phyloP scores from a whole-genome alignment of 2,797 vertebrate species.

The Sparidentex hasta region DNA sequence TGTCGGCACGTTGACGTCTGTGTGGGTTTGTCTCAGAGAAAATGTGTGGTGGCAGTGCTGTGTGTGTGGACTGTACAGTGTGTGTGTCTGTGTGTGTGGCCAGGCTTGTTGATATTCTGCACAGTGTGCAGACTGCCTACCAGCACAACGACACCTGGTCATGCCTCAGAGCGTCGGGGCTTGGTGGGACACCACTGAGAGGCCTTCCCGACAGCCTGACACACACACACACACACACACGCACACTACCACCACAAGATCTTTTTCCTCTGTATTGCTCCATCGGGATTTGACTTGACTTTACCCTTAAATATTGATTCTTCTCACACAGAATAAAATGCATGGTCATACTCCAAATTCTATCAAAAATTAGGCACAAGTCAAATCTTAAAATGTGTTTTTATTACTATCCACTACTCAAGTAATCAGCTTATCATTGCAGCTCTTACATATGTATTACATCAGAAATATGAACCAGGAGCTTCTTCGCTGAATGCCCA shows the following conservation, averaged over 20 bases:
- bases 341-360: not conserved
- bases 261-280: slow-evolving; percentile 22
- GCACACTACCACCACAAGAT: not conserved
- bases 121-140: slow-evolving; percentile 58
- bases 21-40: not conserved
- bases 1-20: not conserved
- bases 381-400: no score
- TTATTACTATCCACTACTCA: not conserved
- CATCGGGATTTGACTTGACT: not conserved
- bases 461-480: not conserved
- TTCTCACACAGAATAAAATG: slow-evolving; percentile 10
- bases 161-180: slow-evolving; percentile 75
- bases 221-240: slow-evolving; percentile 6
- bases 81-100: slow-evolving; percentile 40
- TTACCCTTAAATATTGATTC: slow-evolving; percentile 26
- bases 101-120: slow-evolving; percentile 77
- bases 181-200: slow-evolving; percentile 67
- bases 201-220: slow-evolving; percentile 56
- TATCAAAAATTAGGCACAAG: no score
- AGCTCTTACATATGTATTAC: not conserved
- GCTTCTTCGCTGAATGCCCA: no score
- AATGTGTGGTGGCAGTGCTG: not conserved
- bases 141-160: slow-evolving; percentile 80
- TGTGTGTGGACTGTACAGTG: not conserved
- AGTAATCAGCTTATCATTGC: not conserved